Percentiles rank a stretch among this genome's conserved stretches.
phyloP scores from a whole-genome alignment of 2,113 vertebrate species.

The Seriola quinqueradiata region DNA sequence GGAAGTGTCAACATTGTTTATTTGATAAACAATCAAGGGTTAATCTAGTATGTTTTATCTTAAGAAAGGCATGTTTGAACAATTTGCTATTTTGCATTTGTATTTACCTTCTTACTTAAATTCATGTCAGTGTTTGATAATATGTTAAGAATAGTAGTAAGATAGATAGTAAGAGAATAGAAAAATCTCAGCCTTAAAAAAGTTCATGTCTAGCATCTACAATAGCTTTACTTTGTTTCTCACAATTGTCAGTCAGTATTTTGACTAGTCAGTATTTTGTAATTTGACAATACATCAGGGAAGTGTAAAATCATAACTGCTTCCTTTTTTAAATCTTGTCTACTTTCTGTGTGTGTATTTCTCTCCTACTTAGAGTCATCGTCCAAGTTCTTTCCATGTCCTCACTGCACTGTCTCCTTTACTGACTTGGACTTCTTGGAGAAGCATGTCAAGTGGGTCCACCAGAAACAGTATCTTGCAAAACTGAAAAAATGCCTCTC shows the following conservation, averaged over 20 bases:
- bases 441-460: conserved; percentile 86
- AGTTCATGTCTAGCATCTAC: neutral
- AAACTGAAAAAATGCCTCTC: conserved; percentile 79
- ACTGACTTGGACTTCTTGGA: conserved; percentile 82
- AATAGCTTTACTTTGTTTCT: neutral
- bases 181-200: neutral
- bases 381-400: conserved; percentile 79
- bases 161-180: too few species aligned
- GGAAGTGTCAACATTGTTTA: neutral
- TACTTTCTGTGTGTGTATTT: conserved; percentile 35
- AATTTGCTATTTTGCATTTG: neutral
- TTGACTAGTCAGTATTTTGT: too few species aligned
- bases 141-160: too few species aligned
- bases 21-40: neutral
- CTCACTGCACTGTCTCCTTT: conserved; percentile 84
- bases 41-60: neutral
- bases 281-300: neutral
- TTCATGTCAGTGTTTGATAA: neutral
- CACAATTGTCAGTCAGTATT: neutral
- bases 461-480: conserved; percentile 83
- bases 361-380: conserved; percentile 63
- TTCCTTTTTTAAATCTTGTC: neutral
- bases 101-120: neutral
- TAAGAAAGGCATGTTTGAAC: neutral
- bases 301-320: neutral